Conservation (phyloP, 2,888 invertebrate genomes). For the Lydus trimaculatus region DNA sequence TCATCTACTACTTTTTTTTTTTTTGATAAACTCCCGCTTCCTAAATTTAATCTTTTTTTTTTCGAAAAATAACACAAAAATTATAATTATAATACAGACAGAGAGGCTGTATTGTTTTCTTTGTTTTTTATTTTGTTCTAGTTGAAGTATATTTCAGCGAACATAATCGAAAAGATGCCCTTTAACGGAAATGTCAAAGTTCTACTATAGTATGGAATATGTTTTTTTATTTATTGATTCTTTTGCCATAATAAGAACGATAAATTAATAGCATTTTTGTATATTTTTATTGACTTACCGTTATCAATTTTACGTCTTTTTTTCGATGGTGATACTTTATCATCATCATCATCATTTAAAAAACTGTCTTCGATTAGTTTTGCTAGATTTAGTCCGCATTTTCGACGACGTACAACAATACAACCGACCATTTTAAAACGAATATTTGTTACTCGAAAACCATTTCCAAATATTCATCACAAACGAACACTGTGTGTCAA, state of each 20-base stretch:
- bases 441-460: background rate
- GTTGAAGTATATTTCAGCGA: constrained; percentile 18
- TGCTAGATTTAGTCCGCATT: background rate
- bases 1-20: background rate
- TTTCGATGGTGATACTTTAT: background rate
- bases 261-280: background rate
- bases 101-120: background rate
- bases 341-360: background rate
- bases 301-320: background rate
- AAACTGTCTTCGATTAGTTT: background rate
- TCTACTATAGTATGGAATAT: background rate
- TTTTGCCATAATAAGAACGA: background rate
- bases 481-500: too few relatives aligned
- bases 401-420: background rate
- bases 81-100: constrained; percentile 20
- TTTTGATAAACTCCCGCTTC: background rate
- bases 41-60: constrained; percentile 32
- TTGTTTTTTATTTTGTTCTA: constrained; percentile 19
- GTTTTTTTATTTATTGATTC: background rate
- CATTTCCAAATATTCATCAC: too few relatives aligned
- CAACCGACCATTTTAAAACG: background rate
- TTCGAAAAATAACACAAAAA: constrained; percentile 46
- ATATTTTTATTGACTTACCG: background rate
- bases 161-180: constrained; percentile 42
- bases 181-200: constrained; percentile 47